phyloP scores from a whole-genome alignment of 2,797 vertebrate genomes.

The Rhinatrema bivittatum region DNA sequence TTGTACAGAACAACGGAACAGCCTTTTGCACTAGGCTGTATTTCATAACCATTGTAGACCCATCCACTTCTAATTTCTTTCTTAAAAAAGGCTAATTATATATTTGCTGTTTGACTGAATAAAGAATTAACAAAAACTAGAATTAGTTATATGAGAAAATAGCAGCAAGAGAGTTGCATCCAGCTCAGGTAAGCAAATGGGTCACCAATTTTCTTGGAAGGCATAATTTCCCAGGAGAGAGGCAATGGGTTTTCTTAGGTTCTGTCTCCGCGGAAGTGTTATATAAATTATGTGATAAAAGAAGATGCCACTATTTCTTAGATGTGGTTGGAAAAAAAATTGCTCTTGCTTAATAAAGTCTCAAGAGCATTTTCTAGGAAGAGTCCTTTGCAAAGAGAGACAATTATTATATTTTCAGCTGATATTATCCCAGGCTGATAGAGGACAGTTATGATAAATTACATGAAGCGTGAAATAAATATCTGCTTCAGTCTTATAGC shows the following conservation, averaged over 20 bases:
- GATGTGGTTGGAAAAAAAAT: conserved; percentile 18
- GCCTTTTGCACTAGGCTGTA: too few relatives aligned
- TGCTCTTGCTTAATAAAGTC: conserved; percentile 13
- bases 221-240: conserved; percentile 5
- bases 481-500: too few relatives aligned
- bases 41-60: too few relatives aligned
- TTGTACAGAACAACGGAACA: too few relatives aligned
- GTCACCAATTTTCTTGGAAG: conserved; percentile 16
- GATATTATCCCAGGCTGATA: conserved; percentile 8
- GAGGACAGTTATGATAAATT: too few relatives aligned
- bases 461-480: too few relatives aligned
- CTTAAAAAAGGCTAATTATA: too few relatives aligned
- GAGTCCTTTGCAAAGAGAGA: conserved; percentile 14
- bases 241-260: conserved; percentile 10
- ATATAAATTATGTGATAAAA: conserved; percentile 28
- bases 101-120: too few relatives aligned
- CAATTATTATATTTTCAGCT: conserved; percentile 20
- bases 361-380: conserved; percentile 12
- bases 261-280: conserved; percentile 3
- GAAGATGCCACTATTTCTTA: conserved; percentile 10
- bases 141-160: too few relatives aligned
- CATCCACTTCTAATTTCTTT: too few relatives aligned
- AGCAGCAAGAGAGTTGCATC: too few relatives aligned
- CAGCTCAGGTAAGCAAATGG: not conserved
- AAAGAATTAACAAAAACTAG: too few relatives aligned